Percentiles rank a stretch among this genome's conserved stretches.
Evolutionary conservation across 2,113 vertebrate genomes (phyloP).

Genomic region (Leucopsar rothschildi): DNA sequence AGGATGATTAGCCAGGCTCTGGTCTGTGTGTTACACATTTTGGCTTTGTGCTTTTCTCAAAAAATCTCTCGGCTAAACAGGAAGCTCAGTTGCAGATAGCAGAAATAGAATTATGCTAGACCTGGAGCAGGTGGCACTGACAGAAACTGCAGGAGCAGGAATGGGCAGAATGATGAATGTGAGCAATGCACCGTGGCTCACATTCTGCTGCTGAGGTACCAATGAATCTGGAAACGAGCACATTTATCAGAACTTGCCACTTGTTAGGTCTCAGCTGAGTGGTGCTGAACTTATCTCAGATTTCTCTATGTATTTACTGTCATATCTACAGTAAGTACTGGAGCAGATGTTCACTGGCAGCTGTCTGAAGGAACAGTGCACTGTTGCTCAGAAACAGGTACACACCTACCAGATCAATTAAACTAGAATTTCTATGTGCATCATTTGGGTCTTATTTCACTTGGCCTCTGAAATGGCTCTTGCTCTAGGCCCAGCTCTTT

Average conservation of each 20-base stretch:
- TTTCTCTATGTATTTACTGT: not conserved
- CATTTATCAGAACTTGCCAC: not conserved
- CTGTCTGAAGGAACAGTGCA: not conserved
- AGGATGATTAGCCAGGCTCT: not conserved
- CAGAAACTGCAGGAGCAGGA: rapidly evolving
- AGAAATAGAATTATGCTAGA: not conserved
- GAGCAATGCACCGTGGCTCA: not conserved
- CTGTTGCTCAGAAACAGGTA: not conserved
- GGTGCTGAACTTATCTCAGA: not conserved
- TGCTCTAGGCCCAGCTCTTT: not conserved
- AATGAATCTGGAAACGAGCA: not conserved
- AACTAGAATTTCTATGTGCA: not conserved
- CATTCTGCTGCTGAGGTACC: not conserved
- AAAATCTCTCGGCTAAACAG: not conserved
- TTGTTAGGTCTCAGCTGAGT: not conserved
- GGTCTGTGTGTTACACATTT: not conserved
- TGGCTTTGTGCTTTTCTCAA: not conserved
- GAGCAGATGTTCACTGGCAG: not conserved
- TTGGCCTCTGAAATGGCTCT: not conserved
- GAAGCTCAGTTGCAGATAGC: not conserved
- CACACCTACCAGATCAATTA: not conserved
- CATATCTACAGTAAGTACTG: not conserved
- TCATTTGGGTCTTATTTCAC: not conserved
- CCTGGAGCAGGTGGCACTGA: not conserved
- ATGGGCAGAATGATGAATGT: not conserved